Evolutionary conservation across 1,140 invertebrate genomes (phyloP), one percentile per base, ranked within the genome.

Genomic region (Portunus trituberculatus): DNA sequence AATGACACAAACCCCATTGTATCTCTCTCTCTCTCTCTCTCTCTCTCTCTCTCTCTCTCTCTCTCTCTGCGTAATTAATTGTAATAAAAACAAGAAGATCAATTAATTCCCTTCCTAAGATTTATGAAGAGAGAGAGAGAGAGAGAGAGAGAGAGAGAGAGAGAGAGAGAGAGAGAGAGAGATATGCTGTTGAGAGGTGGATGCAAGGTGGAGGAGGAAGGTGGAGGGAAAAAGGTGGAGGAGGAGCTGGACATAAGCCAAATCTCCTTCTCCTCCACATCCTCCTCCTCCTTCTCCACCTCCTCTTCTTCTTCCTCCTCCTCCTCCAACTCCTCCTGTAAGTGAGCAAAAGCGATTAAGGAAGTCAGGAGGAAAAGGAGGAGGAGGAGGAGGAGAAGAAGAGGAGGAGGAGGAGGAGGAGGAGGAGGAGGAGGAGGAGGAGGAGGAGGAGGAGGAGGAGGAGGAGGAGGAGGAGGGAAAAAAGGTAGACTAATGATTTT

Each of bases 121-220:
- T 76, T 76, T 76, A 25, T n/a, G 25, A 76, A 76, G 67, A n/a
- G 67, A 76, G 67, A n/a, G 67, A 76, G 67, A 76, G 67, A n/a
- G 67, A 76, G 67, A n/a, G 67, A 76, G 67, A n/a, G 67, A 76
- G 67, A n/a, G 67, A 76, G 67, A n/a, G 67, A 76, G 67, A n/a
- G 67, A 76, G 52, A 59, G 52, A 59, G 52, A 59, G 52, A 59
- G 52, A 59, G 52, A 20, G 52, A 59, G 52, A 59, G 52, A 59
- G 52, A 59, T 2, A 20, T 0, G 52, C 10, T 59, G 52, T 1
- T 12, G 52, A 2, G 52, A 59, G 52, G 16, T 20, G 6, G 67
- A 12, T 25, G 67, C 67, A 20, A 76, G 25, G 67, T 76, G 16
- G 67, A n/a, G 67, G 67, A n/a, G 67, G 0, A 76, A n/a, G 67